Conservation (phyloP, 2,113 vertebrate genomes). For the Rousettus leschenaultii region DNA sequence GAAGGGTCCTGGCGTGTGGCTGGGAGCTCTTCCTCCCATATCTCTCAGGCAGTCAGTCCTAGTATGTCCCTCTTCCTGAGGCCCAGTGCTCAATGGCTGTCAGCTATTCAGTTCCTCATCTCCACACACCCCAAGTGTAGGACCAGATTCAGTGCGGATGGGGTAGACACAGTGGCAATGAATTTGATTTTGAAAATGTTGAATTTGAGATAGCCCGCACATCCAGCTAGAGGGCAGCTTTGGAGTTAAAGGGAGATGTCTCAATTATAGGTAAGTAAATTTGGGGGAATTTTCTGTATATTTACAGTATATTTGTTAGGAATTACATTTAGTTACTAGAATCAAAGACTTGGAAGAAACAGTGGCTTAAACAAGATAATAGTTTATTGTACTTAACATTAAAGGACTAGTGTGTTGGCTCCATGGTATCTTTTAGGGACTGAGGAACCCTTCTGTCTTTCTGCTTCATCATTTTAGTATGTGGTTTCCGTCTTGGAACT, state of each 20-base stretch:
- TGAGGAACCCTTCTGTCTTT: not conserved
- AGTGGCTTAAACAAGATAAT: not conserved
- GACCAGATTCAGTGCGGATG: not conserved
- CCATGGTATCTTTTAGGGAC: not conserved
- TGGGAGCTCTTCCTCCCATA: too few species aligned
- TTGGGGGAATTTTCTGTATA: not conserved
- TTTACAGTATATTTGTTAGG: not conserved
- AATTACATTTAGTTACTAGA: not conserved
- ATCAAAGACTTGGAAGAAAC: not conserved
- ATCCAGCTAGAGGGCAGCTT: not conserved
- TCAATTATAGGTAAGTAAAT: not conserved
- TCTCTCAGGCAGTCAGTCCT: not conserved
- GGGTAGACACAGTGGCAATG: not conserved
- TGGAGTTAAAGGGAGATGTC: not conserved
- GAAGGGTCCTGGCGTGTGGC: not conserved
- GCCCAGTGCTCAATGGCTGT: not conserved
- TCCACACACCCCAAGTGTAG: not conserved
- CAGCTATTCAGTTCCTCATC: not conserved
- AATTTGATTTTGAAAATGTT: not conserved
- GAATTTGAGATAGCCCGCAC: not conserved
- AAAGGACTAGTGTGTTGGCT: not conserved
- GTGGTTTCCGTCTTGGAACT: not conserved
- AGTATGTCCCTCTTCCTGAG: not conserved
- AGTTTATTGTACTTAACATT: not conserved
- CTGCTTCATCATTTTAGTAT: not conserved